phyloP scores from a whole-genome alignment of 2,797 vertebrate genomes.

The Sebastes miniatus region DNA sequence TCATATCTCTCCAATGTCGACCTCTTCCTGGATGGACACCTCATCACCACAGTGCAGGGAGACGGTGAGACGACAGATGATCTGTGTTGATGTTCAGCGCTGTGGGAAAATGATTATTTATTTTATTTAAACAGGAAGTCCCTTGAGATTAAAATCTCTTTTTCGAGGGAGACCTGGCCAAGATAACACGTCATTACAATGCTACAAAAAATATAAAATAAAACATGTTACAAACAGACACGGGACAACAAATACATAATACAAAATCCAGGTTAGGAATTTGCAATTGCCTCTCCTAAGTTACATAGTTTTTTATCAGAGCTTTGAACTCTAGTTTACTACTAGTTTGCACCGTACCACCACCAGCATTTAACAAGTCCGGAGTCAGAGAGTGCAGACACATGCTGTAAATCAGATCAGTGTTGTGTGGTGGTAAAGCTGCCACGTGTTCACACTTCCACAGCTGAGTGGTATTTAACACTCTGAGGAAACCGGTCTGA shows the following conservation, averaged over 20 bases:
- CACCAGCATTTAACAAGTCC: background rate
- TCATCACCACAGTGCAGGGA: slow-evolving; percentile 87
- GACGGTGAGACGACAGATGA: slow-evolving; percentile 74
- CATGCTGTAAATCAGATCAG: background rate
- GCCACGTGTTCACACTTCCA: background rate
- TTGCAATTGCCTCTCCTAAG: too few relatives aligned
- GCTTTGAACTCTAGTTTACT: too few relatives aligned
- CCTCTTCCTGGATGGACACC: slow-evolving; percentile 84
- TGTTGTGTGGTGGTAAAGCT: background rate
- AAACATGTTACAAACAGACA: too few relatives aligned
- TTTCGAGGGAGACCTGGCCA: too few relatives aligned
- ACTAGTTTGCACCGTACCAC: background rate
- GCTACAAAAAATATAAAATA: too few relatives aligned
- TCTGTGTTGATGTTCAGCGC: background rate
- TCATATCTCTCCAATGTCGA: slow-evolving; percentile 87
- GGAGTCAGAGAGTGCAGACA: background rate
- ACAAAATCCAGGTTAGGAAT: too few relatives aligned
- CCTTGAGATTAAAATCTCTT: too few relatives aligned
- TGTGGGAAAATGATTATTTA: too few relatives aligned
- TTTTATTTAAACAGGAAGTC: too few relatives aligned
- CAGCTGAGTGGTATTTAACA: background rate
- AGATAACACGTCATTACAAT: too few relatives aligned
- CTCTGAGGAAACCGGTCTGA: background rate
- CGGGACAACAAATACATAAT: too few relatives aligned
- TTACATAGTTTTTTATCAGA: too few relatives aligned